These are phyloP conservation scores for Parazoanthus darwini DNA, from an alignment of 92 coral and sea anemone species.

Conservation along the genomic window DNA sequence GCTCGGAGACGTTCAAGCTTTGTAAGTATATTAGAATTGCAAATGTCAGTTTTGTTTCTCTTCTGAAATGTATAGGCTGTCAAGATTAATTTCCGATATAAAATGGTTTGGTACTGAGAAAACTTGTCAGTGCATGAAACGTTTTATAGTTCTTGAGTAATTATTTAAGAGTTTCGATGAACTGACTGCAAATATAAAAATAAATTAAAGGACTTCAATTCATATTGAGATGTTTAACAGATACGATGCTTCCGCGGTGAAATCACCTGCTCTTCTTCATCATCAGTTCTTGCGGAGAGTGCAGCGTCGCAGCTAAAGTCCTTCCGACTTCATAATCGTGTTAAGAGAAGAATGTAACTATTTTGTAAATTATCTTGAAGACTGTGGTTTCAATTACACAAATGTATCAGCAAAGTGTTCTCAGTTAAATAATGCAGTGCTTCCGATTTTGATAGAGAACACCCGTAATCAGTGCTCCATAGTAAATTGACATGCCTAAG, in stretches of 20 bases:
- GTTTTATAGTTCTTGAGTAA: background rate
- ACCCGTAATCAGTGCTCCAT: too few species aligned
- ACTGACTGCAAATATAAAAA: background rate
- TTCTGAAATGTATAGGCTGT: background rate
- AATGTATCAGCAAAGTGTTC: too few species aligned
- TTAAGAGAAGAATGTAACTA: too few species aligned
- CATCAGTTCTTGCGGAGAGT: background rate
- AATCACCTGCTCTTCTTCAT: background rate
- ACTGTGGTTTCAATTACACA: too few species aligned
- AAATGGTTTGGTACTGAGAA: background rate
- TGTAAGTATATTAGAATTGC: constrained; percentile 20
- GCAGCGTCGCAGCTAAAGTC: background rate
- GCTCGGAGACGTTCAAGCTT: background rate
- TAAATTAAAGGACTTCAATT: background rate
- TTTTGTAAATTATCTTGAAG: background rate
- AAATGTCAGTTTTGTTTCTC: background rate
- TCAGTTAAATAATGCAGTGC: too few species aligned
- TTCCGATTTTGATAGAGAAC: too few species aligned
- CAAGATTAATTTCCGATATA: background rate
- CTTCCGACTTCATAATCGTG: background rate
- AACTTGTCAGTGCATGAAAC: background rate
- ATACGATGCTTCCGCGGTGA: background rate
- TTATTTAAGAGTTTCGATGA: background rate
- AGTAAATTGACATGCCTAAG: too few species aligned
- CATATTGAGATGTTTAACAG: background rate